Percentiles rank a stretch among this genome's conserved stretches.
Conservation (phyloP, 2,113 vertebrate species). For the Phaethon lepturus region DNA sequence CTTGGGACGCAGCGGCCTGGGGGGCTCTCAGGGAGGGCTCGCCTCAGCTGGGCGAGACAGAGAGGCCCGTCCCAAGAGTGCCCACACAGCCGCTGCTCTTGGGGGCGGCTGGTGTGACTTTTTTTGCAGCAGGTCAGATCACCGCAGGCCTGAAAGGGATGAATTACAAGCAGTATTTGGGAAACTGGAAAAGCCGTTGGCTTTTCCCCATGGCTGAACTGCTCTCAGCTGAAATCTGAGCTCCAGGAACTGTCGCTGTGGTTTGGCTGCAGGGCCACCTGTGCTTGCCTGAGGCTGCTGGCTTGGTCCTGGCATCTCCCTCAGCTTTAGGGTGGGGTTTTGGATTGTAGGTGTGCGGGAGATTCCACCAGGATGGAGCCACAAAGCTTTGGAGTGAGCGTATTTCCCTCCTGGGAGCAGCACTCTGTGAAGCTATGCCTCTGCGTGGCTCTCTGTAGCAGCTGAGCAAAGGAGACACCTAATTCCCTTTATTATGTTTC, state of each 20-base stretch:
- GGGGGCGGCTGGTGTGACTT: neutral
- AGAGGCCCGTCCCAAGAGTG: neutral
- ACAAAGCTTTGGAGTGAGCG: neutral
- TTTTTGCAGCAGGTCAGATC: neutral
- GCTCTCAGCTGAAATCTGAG: neutral
- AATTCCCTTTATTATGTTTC: constrained; percentile 26
- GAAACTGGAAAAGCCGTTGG: neutral
- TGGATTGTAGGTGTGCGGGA: neutral
- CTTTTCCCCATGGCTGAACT: neutral
- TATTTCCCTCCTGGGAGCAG: neutral
- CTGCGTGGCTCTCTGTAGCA: neutral
- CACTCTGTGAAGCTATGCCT: neutral
- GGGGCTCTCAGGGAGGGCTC: fast-evolving
- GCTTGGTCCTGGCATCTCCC: neutral
- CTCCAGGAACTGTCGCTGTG: neutral
- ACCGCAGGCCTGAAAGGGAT: neutral
- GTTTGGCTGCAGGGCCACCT: neutral
- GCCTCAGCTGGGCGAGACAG: neutral
- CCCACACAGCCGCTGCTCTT: neutral
- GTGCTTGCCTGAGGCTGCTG: neutral
- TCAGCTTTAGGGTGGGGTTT: neutral
- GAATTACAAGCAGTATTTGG: neutral
- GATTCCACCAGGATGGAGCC: neutral
- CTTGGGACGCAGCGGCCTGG: neutral
- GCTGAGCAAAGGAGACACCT: neutral